Evolutionary conservation across 2,888 invertebrate genomes (phyloP), one percentile per base, ranked within the genome.

Genomic region (Megaustenia siamemsis): DNA sequence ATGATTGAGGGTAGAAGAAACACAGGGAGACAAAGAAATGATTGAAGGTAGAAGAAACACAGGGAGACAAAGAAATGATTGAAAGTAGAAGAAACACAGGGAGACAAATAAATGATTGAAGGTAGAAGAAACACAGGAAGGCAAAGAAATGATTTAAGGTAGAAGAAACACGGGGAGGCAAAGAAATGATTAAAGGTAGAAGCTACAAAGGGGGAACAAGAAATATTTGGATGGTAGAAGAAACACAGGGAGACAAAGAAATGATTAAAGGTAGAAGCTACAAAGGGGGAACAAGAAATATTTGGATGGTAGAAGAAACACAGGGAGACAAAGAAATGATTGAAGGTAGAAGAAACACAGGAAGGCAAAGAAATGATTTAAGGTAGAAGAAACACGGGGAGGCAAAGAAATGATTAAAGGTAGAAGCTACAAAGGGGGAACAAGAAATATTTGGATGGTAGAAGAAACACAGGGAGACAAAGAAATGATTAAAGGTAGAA

Each of bases 81-180:
- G 28, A 8, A 24, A 77, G 35, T 32, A 3, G 53, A 21, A 77
- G 32, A 24, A 15, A n/a, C n/a, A n/a, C n/a, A 77, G 38, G 53
- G 2, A 56, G 38, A 56, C 8, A 80, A n/a, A 66, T 35, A 40
- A 38, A 80, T 38, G 40, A 3, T 60, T n/a, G 66, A 40, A 40
- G 80, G 43, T 6, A 40, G 38, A 66, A 35, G 60, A 38, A 38
- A 12, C 35, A 63, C n/a, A 10, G 63, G 43, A 80, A 3, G 63
- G 80, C 40, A n/a, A 80, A 66, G 63, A 10, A 80, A 66, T 40
- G n/a, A 80, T 12, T 40, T 24, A 80, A 66, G 35, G 6, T 66
- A 66, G 63, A 24, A 28, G 56, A 56, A 53, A 56, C 53, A n/a
- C 32, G 56, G 63, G 35, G 60, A 28, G n/a, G 56, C 12, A 63